Evolutionary conservation across 2,888 invertebrate genomes (phyloP).

Genomic region (Sesamia inferens): DNA sequence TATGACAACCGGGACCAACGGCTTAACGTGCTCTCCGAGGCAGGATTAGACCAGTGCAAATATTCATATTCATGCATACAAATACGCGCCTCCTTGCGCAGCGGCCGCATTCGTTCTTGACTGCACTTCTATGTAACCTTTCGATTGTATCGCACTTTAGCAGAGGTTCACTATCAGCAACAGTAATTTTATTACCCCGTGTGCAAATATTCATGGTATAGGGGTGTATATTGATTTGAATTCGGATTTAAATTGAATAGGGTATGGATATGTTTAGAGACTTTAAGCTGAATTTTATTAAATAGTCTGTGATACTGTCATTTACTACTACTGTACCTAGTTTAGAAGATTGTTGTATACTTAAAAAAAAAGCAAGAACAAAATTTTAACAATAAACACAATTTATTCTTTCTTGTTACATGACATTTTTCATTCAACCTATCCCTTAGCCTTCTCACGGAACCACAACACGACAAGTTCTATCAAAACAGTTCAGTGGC

Average conservation of each 20-base stretch:
- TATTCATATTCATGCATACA: no score
- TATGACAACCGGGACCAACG: no score
- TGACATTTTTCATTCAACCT: conserved; percentile 1
- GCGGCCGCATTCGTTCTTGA: no score
- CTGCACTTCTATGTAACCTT: not conserved
- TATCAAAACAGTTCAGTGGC: conserved; percentile 30
- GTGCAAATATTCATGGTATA: conserved; percentile 46
- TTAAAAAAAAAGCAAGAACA: no score
- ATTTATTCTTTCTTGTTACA: not conserved
- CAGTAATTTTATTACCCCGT: conserved; percentile 60
- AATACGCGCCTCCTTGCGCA: no score
- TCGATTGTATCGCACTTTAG: not conserved
- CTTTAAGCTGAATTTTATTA: not conserved
- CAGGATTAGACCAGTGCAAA: no score
- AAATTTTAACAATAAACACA: not conserved
- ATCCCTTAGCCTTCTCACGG: conserved; percentile 3
- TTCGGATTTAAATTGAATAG: conserved; percentile 22
- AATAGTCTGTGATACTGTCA: no score
- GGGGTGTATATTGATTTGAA: conserved; percentile 36
- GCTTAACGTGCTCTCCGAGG: no score
- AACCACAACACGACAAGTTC: conserved; percentile 10
- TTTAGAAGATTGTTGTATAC: not conserved
- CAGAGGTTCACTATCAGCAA: conserved; percentile 51
- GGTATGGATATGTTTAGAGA: not conserved
- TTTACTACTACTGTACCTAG: no score